These are phyloP conservation scores for Arenaria interpres DNA, from an alignment of 2,113 vertebrate species.

Conservation along the genomic window DNA sequence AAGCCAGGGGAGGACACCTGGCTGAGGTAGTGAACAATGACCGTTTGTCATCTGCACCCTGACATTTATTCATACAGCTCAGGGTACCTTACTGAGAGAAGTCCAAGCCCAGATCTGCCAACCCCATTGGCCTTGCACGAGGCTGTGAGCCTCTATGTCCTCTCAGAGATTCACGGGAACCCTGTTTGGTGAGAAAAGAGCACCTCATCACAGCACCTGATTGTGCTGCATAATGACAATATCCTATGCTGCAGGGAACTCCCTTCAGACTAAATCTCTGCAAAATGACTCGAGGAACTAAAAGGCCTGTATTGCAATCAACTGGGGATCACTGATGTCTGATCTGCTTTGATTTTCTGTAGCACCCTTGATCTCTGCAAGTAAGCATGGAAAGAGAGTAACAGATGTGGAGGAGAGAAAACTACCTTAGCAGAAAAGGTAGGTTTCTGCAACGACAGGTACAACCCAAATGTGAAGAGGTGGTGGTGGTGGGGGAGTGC, in stretches of 20 bases:
- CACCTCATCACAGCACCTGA: not conserved
- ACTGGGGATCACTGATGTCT: not conserved
- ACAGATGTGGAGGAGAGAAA: not conserved
- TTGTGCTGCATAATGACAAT: not conserved
- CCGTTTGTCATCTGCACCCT: not conserved
- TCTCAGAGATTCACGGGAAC: not conserved
- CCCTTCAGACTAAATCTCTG: not conserved
- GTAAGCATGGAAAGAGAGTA: not conserved
- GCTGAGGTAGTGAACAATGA: not conserved
- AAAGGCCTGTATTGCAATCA: not conserved
- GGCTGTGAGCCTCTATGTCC: not conserved
- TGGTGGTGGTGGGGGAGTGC: no score
- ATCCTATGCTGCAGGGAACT: not conserved
- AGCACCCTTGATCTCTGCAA: not conserved
- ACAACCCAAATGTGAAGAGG: not conserved
- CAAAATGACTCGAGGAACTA: not conserved
- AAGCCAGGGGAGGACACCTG: not conserved
- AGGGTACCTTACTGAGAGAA: not conserved
- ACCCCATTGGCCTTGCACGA: fast-evolving
- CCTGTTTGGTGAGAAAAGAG: not conserved
- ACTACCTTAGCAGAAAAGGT: not conserved
- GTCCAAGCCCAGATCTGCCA: not conserved
- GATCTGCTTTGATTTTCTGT: not conserved
- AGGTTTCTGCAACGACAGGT: not conserved
- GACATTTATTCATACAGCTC: not conserved